Base-by-base conservation (phyloP, 2,888 invertebrate species). In the Pristionchus entomophagus region DNA sequence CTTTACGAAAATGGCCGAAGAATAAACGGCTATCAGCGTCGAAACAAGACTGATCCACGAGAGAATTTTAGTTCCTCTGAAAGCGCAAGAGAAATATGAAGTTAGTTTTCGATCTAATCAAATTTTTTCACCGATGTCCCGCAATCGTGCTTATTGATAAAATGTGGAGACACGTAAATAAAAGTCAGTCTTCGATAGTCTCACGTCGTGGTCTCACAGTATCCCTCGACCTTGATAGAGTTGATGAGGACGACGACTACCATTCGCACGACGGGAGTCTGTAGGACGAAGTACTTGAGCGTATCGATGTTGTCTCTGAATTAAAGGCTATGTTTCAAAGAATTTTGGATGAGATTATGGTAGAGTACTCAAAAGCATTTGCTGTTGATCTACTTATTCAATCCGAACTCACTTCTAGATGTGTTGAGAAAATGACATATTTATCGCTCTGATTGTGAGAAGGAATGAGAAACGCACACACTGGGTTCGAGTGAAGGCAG, bases 211-310 rank as follows among this genome's bases (percentile, higher is more conserved):
- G 59, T 82, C 35, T 82, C 82, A 59, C 82, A 82, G 56, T 59
- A 29, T 56, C 35, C 26, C 82, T 82, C 82, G 5, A 22, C 59
- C 26, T 38, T n/a, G 19, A 82, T 82, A n/a, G 19, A n/a, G 41
- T 45, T 82, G 35, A 82, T 59, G 19, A 45, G 38, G 2, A 82
- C 59, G 56, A 82, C 59, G 26, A n/a, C 38, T 38, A 59, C 32
- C 82, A 82, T 59, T 3, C 82, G 53, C 5, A 82, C 41, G 59
- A 82, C 45, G n/a, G 82, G 82, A 5, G 83, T 65, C 22, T 84
- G 83, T 3, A 84, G 62, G 22, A 84, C 65, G 53, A 84, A 53
- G 45, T 10, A 45, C 65, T 65, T 84, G 45, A 84, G 49, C 0
- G 49, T 62, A 22, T 65, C 49, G 83, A 84, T 84, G 49, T 84